A percentile compares a stretch with the other conserved stretches of the same genome.
Conservation (phyloP, 2,113 vertebrate genomes). For the Plecotus auritus region DNA sequence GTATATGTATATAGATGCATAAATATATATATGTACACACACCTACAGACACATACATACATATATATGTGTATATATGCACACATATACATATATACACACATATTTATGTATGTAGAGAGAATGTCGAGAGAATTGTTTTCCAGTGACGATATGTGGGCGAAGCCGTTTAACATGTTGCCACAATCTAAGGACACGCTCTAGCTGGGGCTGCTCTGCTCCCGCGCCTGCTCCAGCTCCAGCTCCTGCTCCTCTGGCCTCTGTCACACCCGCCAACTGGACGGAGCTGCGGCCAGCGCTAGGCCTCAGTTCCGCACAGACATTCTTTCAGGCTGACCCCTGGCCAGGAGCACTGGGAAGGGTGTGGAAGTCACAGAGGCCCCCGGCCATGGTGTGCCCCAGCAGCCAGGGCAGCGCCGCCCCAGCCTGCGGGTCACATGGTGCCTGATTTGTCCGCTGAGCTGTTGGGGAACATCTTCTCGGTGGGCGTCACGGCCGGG, state of each 20-base stretch:
- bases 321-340: background rate
- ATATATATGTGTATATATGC: constrained; percentile 62
- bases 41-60: constrained; percentile 46
- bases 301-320: background rate
- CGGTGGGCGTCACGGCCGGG: constrained; percentile 94
- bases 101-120: constrained; percentile 62
- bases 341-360: background rate
- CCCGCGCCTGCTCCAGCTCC: too few species aligned
- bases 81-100: background rate
- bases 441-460: constrained; percentile 91
- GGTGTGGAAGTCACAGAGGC: background rate
- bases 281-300: background rate
- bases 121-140: constrained; percentile 53
- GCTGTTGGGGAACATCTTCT: constrained; percentile 93
- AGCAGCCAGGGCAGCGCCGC: constrained; percentile 19
- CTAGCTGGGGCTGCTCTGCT: background rate
- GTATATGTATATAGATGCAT: constrained; percentile 66
- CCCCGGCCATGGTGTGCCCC: background rate
- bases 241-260: background rate
- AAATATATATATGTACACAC: constrained; percentile 67
- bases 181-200: constrained; percentile 29
- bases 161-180: background rate
- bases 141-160: constrained; percentile 70
- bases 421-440: constrained; percentile 81
- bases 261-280: background rate